Conservation (phyloP, 2,113 vertebrate genomes). For the Gasterosteus aculeatus region DNA sequence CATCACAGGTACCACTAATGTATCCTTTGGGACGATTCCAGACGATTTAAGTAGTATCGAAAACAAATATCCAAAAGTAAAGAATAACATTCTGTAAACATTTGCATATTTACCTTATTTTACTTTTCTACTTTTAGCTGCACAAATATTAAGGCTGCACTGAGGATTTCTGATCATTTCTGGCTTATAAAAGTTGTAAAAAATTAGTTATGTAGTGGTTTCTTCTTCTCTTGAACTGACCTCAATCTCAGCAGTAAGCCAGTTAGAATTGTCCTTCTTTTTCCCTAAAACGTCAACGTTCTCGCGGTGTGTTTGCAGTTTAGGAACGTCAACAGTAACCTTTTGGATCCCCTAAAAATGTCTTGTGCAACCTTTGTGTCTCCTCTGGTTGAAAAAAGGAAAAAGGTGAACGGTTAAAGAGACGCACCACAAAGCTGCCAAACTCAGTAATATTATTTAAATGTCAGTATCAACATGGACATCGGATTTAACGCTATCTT, state of each 20-base stretch:
- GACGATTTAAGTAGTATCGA: constrained; percentile 8
- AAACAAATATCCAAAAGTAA: not conserved
- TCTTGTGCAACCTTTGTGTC: not conserved
- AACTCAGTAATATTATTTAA: not conserved
- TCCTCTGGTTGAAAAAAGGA: not conserved
- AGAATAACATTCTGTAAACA: not conserved
- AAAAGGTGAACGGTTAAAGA: not conserved
- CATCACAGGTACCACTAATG: constrained; percentile 40
- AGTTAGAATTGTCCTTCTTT: not conserved
- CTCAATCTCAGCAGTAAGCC: not conserved
- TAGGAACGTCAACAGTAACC: not conserved
- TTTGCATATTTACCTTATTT: not conserved
- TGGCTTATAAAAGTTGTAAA: not conserved
- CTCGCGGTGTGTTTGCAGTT: too few species aligned
- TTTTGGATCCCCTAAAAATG: not conserved
- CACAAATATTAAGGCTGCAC: not conserved
- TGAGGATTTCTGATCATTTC: not conserved
- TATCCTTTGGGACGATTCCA: constrained; percentile 39
- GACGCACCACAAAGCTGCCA: not conserved
- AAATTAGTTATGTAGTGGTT: too few species aligned
- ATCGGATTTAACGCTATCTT: not conserved
- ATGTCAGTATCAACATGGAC: not conserved
- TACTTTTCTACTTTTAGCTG: not conserved
- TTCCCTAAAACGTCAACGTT: too few species aligned
- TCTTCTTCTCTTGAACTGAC: too few species aligned